Conservation (phyloP, 2,888 invertebrate genomes). For the Drosophila subsilvestris region DNA sequence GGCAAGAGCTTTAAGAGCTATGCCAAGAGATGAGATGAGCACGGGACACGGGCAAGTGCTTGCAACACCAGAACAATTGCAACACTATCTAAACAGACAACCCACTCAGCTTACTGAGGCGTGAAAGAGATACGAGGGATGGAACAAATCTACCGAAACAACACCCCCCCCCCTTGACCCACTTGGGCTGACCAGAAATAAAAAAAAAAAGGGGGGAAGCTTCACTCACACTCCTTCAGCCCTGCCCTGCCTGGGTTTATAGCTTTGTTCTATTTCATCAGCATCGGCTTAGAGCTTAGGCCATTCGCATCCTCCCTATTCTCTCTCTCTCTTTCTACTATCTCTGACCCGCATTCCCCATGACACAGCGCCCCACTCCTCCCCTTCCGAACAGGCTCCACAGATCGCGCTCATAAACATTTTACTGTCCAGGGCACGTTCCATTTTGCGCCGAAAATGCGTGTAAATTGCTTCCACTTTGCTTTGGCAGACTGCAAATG, state of each 20-base stretch:
- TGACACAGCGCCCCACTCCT: background rate
- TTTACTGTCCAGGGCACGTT: slow-evolving; percentile 70
- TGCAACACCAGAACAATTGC: slow-evolving; percentile 30
- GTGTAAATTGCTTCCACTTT: slow-evolving; percentile 73
- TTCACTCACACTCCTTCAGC: background rate
- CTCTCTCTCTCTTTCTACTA: slow-evolving; percentile 3
- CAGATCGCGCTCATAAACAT: slow-evolving; percentile 63
- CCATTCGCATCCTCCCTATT: slow-evolving; percentile 24
- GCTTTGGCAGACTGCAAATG: slow-evolving; percentile 55
- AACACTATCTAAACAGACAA: slow-evolving; percentile 39
- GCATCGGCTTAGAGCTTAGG: slow-evolving; percentile 26
- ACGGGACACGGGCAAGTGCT: slow-evolving; percentile 28
- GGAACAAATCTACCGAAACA: background rate
- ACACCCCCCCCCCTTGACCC: slow-evolving; percentile 49
- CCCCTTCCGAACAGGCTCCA: background rate
- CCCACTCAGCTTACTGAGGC: slow-evolving; percentile 24
- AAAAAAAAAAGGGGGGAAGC: slow-evolving; percentile 22
- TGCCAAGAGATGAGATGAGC: background rate
- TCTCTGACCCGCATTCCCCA: slow-evolving; percentile 8
- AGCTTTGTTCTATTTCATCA: slow-evolving; percentile 50
- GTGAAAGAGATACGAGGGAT: slow-evolving; percentile 13
- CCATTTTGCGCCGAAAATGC: slow-evolving; percentile 59
- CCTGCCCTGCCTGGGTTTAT: slow-evolving; percentile 9
- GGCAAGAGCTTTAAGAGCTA: slow-evolving; percentile 53
- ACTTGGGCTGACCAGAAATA: slow-evolving; percentile 54